These are phyloP conservation scores for Camponotus vicinus DNA, from an alignment of 1,140 invertebrate species.

Conservation along the genomic window DNA sequence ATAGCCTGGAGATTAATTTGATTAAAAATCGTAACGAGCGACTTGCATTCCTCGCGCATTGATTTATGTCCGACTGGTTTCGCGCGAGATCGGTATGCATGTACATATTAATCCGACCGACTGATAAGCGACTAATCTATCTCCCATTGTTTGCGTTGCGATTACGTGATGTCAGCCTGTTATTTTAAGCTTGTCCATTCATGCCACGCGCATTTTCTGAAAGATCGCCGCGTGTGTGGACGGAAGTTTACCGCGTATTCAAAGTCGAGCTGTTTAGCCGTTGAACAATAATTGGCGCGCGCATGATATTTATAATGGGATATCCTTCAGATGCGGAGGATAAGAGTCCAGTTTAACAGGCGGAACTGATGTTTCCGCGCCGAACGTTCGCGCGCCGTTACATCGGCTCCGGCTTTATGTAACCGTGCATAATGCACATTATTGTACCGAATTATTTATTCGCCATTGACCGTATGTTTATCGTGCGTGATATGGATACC, in stretches of 20 bases:
- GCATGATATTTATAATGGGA: conserved; percentile 54
- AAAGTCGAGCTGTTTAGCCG: conserved; percentile 17
- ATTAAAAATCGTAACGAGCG: neutral
- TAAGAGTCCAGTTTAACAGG: conserved; percentile 55
- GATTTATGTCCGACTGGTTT: conserved; percentile 24
- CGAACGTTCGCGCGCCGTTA: conserved; percentile 15
- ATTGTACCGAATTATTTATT: conserved; percentile 57
- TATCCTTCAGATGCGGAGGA: conserved; percentile 45
- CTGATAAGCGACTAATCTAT: conserved; percentile 8
- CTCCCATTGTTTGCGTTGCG: conserved; percentile 33
- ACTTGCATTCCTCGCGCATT: neutral
- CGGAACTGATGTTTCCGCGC: conserved; percentile 58
- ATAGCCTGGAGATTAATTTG: neutral
- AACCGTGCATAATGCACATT: conserved; percentile 41
- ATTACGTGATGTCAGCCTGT: conserved; percentile 52
- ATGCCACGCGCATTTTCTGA: conserved; percentile 34
- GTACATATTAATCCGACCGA: conserved; percentile 4
- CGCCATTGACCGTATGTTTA: conserved; percentile 29
- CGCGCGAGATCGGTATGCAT: neutral
- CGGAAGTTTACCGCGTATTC: conserved; percentile 23
- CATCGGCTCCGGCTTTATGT: conserved; percentile 42
- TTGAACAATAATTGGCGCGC: conserved; percentile 42
- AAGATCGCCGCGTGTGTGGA: neutral
- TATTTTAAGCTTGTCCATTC: conserved; percentile 56
- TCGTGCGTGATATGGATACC: conserved; percentile 34